These are phyloP conservation scores for Orgyia antiqua DNA, from an alignment of 2,888 invertebrate species.

Conservation along the genomic window DNA sequence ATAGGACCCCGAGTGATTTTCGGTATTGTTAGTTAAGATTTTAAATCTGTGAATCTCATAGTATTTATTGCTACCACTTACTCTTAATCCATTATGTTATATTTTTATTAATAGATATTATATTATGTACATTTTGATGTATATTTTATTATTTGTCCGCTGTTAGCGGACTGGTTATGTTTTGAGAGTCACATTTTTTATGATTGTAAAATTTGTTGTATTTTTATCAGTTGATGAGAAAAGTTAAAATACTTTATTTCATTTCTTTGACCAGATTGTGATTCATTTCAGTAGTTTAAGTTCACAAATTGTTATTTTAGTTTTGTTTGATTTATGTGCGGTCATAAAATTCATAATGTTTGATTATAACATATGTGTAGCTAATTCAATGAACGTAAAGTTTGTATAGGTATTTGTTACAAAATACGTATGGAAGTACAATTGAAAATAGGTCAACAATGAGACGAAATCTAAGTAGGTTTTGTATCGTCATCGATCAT, in stretches of 20 bases:
- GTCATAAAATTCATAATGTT: constrained; percentile 40
- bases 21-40: constrained; percentile 77
- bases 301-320: constrained; percentile 51
- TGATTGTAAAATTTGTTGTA: constrained; percentile 73
- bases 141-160: constrained; percentile 75
- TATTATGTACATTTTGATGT: constrained; percentile 78
- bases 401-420: constrained; percentile 57
- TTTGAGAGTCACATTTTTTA: constrained; percentile 68
- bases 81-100: constrained; percentile 73
- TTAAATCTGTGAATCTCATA: constrained; percentile 78
- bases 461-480: constrained; percentile 45
- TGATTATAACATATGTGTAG: constrained; percentile 44
- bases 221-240: constrained; percentile 66
- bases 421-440: constrained; percentile 78
- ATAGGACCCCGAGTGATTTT: constrained; percentile 64
- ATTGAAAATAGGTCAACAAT: constrained; percentile 64
- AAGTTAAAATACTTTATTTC: constrained; percentile 42
- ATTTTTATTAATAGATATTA: constrained; percentile 72
- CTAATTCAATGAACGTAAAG: constrained; percentile 57
- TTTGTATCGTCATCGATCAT: constrained; percentile 47
- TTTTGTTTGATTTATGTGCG: constrained; percentile 45
- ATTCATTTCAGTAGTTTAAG: constrained; percentile 54
- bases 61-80: constrained; percentile 77
- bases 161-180: constrained; percentile 67
- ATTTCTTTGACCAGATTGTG: constrained; percentile 53